Conservation (phyloP, 2,888 invertebrate species). For the Eubasilissa splendida region DNA sequence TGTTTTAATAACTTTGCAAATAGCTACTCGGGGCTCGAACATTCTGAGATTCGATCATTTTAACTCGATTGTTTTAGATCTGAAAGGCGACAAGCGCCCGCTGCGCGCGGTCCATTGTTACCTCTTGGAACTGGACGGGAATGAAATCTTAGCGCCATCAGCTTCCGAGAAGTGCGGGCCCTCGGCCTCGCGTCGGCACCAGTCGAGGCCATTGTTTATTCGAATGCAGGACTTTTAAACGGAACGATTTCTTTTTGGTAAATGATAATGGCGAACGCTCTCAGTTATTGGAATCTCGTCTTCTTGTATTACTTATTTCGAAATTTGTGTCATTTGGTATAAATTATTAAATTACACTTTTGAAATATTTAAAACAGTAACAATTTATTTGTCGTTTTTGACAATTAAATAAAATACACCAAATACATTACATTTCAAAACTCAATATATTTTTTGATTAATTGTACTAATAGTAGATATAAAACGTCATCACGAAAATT, state of each 20-base stretch:
- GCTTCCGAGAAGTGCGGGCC: constrained; percentile 9
- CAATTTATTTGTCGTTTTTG: no score
- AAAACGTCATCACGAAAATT: no score
- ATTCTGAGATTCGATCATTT: background rate
- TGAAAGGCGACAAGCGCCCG: no score
- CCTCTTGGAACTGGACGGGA: background rate
- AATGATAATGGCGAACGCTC: constrained; percentile 4
- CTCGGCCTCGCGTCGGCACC: background rate
- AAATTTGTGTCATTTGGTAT: background rate
- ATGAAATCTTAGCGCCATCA: constrained; percentile 1
- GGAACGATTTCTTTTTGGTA: constrained; percentile 19
- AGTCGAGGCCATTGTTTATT: constrained; percentile 12
- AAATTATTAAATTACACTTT: background rate
- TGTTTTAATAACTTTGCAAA: background rate
- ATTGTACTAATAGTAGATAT: no score
- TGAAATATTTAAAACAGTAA: background rate
- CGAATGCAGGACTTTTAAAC: constrained; percentile 22
- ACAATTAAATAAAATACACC: no score
- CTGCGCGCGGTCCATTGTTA: no score
- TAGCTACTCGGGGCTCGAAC: no score
- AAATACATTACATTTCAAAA: no score
- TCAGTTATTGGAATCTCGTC: background rate
- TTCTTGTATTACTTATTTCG: background rate
- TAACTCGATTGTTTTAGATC: background rate
- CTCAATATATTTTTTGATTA: no score